A percentile compares a stretch with the other conserved stretches of the same genome.
Evolutionary conservation across 2,888 invertebrate species (phyloP).

Genomic region (Cantharis rustica): DNA sequence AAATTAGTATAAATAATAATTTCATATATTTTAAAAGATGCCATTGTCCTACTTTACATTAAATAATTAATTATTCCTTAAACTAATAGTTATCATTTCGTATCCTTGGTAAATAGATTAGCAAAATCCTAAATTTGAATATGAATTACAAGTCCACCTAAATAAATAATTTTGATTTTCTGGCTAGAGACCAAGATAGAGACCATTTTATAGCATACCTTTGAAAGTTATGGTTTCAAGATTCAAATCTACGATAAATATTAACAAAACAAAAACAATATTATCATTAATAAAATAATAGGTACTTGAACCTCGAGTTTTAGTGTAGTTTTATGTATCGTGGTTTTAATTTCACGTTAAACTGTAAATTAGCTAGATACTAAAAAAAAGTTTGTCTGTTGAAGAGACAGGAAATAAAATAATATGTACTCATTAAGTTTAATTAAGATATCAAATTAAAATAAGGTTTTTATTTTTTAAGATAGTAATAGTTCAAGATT

Average conservation of each 20-base stretch:
- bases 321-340: too few species aligned
- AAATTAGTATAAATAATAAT: too few species aligned
- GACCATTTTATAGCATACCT: not conserved
- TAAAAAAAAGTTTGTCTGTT: too few species aligned
- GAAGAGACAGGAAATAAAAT: not conserved
- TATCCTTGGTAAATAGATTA: not conserved
- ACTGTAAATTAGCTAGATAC: too few species aligned
- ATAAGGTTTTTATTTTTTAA: not conserved
- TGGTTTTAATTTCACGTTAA: too few species aligned
- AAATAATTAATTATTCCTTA: not conserved
- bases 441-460: not conserved
- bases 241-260: not conserved
- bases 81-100: not conserved
- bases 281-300: too few species aligned
- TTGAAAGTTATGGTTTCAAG: not conserved
- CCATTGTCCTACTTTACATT: not conserved
- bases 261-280: too few species aligned
- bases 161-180: not conserved
- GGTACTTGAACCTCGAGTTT: too few species aligned
- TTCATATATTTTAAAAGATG: not conserved
- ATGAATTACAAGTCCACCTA: not conserved
- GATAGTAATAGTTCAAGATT: not conserved
- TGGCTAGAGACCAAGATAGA: not conserved
- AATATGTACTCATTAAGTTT: too few species aligned
- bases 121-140: not conserved